Base-by-base conservation (phyloP, 2,888 invertebrate genomes). In the Mythimna loreyi region DNA sequence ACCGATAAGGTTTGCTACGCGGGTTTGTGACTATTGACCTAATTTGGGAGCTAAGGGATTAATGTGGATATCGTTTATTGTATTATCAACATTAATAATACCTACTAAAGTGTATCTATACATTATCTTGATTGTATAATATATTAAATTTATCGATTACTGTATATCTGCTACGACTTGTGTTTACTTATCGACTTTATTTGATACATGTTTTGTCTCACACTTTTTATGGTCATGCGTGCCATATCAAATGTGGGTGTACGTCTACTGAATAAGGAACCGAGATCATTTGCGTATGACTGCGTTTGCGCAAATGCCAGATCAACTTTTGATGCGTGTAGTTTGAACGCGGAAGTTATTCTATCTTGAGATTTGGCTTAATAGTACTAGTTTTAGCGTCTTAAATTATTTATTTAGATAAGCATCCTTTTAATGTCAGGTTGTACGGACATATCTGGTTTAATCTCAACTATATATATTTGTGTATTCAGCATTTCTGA, bases 271-370 rank as follows among this genome's bases (percentile, higher is more conserved):
- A 21, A 43, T 58, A 67, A 40, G 73, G 65, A 66, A 52, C 23
- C 40, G 30, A 63, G 25, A 61, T 62, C 21, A 55, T 68, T 73
- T 69, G 52, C 59, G 58, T 63, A 66, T 36, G 53, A 67, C 71
- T 77, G 61, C 74, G 61, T 58, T 11, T 61, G 60, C 56, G 76
- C 64, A 72, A 74, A 60, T 77, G 58, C 66, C 62, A 68, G 63
- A 69, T 67, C 58, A 50, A 73, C 55, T 53, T 61, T 33, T 45
- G 30, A 69, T 60, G 52, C 60, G 57, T 47, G 59, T 58, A 55
- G 30, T 9, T 65, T 49, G 55, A 61, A 78, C 23, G 50, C 70
- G 82, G 84, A 77, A 81, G 69, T 72, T 53, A 60, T 67, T 72
- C 50, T 79, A 47, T 70, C 59, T 28, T 36, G 45, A 33, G 25